Evolutionary conservation across 2,113 vertebrate genomes (phyloP).

Genomic region (Laticauda laticaudata): DNA sequence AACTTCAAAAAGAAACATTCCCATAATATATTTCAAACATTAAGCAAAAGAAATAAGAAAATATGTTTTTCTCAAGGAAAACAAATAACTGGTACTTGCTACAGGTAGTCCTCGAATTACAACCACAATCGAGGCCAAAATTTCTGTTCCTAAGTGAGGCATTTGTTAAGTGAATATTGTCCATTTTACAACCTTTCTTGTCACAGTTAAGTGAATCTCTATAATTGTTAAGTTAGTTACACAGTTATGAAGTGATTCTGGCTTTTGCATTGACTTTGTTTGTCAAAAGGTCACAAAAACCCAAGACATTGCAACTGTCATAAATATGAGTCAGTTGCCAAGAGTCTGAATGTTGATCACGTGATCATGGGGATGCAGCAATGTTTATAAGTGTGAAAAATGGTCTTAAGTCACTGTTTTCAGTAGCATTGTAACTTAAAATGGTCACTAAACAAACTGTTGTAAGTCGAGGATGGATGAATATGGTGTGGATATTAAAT

Average conservation of each 20-base stretch:
- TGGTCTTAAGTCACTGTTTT: neutral
- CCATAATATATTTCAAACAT: conserved; percentile 40
- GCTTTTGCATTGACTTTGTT: neutral
- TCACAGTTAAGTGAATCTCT: neutral
- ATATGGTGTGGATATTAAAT: conserved; percentile 7
- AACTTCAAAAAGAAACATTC: conserved; percentile 22
- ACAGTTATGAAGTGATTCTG: neutral
- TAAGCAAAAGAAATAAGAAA: conserved; percentile 38
- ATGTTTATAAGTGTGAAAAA: neutral
- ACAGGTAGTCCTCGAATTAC: neutral
- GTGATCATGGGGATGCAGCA: neutral
- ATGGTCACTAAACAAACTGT: neutral
- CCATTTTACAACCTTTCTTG: neutral
- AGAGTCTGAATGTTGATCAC: neutral
- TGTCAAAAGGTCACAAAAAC: neutral
- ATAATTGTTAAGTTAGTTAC: neutral
- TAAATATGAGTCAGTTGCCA: neutral
- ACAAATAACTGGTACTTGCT: conserved; percentile 22
- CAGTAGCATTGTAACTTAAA: neutral
- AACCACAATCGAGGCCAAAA: neutral
- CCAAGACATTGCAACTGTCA: neutral
- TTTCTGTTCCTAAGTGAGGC: neutral
- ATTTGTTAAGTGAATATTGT: neutral
- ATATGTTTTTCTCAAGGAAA: conserved; percentile 37
- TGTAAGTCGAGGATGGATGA: neutral